These are phyloP conservation scores for Drosophila macrospina DNA, from an alignment of 2,888 invertebrate genomes.

Conservation along the genomic window DNA sequence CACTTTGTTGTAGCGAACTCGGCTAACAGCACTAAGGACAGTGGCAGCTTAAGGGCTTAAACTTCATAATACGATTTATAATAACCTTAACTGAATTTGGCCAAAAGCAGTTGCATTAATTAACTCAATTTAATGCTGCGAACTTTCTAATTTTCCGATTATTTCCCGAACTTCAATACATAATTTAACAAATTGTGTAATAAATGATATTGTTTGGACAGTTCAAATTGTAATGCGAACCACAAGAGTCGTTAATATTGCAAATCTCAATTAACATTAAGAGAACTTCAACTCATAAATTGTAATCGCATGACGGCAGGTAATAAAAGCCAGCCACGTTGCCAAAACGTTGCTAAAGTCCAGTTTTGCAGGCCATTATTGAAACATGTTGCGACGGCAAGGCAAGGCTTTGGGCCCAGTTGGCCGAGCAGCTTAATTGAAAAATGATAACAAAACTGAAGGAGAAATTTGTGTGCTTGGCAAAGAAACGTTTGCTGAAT, in stretches of 20 bases:
- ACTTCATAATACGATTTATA: slow-evolving; percentile 5
- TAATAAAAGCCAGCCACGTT: slow-evolving; percentile 33
- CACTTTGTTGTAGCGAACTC: not conserved
- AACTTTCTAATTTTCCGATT: slow-evolving; percentile 25
- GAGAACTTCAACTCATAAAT: not conserved
- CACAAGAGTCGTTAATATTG: slow-evolving; percentile 25
- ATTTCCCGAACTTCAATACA: slow-evolving; percentile 16
- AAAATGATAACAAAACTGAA: slow-evolving; percentile 9
- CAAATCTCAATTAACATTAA: slow-evolving; percentile 34
- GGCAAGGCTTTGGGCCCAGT: slow-evolving; percentile 8
- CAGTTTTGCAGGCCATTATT: slow-evolving; percentile 40
- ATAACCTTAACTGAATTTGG: slow-evolving; percentile 14
- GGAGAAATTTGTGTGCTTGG: too few relatives aligned
- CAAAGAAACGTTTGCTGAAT: too few relatives aligned
- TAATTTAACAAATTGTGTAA: slow-evolving; percentile 23
- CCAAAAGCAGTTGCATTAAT: slow-evolving; percentile 37
- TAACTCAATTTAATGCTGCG: slow-evolving; percentile 30
- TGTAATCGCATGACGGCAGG: slow-evolving; percentile 10
- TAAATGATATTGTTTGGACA: slow-evolving; percentile 45
- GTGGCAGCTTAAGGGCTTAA: slow-evolving; percentile 1
- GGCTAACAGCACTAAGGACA: not conserved
- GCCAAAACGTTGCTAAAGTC: slow-evolving; percentile 22
- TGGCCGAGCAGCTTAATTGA: slow-evolving; percentile 3
- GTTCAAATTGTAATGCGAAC: slow-evolving; percentile 29
- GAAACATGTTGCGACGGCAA: slow-evolving; percentile 49